Percentiles rank a stretch among this genome's conserved stretches.
phyloP scores from a whole-genome alignment of 2,888 invertebrate genomes.

The Drosophila fungiperda region DNA sequence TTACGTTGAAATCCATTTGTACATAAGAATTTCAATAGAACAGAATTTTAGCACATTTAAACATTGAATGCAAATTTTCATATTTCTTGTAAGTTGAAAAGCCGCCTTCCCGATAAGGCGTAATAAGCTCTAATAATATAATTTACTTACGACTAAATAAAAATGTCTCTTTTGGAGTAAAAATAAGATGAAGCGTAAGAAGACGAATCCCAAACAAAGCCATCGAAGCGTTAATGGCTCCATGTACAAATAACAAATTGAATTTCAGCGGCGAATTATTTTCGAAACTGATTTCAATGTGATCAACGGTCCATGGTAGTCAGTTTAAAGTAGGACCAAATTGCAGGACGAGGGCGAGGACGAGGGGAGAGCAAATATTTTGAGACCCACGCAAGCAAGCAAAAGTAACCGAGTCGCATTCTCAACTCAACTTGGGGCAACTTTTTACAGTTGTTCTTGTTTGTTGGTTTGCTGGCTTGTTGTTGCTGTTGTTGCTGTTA shows the following conservation, averaged over 20 bases:
- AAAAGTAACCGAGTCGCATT: conserved; percentile 41
- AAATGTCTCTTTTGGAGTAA: conserved; percentile 41
- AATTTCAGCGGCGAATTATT: conserved; percentile 77
- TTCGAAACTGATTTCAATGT: conserved; percentile 79
- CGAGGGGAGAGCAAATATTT: conserved; percentile 40
- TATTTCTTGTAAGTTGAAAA: conserved; percentile 16
- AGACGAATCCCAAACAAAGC: conserved; percentile 57
- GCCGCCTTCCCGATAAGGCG: conserved; percentile 37
- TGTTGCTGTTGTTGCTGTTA: conserved; percentile 42
- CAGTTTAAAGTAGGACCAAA: conserved; percentile 63
- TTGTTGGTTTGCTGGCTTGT: conserved; percentile 16
- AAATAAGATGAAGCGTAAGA: conserved; percentile 1
- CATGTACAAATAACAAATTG: conserved; percentile 78
- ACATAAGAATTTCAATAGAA: conserved; percentile 1
- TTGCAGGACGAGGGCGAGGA: conserved; percentile 14
- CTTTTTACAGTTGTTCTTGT: conserved; percentile 45
- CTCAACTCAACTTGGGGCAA: conserved; percentile 45
- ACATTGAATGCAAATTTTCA: conserved; percentile 28
- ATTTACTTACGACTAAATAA: conserved; percentile 66
- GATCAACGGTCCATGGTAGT: conserved; percentile 69
- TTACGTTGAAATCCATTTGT: background rate
- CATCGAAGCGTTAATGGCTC: conserved; percentile 73
- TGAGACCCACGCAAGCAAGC: conserved; percentile 37
- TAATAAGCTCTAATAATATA: conserved; percentile 73
- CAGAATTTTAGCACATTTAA: background rate